These are phyloP conservation scores for Drosophila aldrichi DNA, from an alignment of 2,888 invertebrate genomes.

Conservation along the genomic window DNA sequence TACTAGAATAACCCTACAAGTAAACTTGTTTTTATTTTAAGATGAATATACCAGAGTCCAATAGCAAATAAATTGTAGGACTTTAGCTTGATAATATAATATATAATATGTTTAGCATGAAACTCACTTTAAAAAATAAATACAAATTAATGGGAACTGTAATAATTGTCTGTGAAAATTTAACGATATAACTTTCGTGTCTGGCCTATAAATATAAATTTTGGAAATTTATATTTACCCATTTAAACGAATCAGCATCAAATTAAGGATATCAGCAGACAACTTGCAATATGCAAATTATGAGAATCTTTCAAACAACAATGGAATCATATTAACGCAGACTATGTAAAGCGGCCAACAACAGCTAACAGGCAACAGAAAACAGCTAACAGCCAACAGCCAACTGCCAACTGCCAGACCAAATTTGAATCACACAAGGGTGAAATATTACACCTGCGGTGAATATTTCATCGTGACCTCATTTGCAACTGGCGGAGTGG, in stretches of 20 bases:
- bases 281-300: slow-evolving; percentile 46
- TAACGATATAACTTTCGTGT: neutral
- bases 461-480: slow-evolving; percentile 60
- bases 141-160: neutral
- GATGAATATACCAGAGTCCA: no score
- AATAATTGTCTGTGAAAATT: no score
- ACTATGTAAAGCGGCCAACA: slow-evolving; percentile 8
- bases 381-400: neutral
- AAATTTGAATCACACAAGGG: slow-evolving; percentile 66
- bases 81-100: no score
- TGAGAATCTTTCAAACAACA: slow-evolving; percentile 61
- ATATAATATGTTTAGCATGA: no score
- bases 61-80: no score
- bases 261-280: slow-evolving; percentile 6
- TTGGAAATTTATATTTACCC: neutral
- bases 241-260: slow-evolving; percentile 15
- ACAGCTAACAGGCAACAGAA: slow-evolving; percentile 9
- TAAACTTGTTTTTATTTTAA: no score
- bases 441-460: slow-evolving; percentile 76
- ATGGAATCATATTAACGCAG: slow-evolving; percentile 68
- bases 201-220: neutral
- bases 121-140: neutral
- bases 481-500: slow-evolving; percentile 41
- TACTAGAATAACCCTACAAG: no score
- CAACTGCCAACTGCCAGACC: slow-evolving; percentile 44